Evolutionary conservation across 1,140 invertebrate species (phyloP).

Genomic region (Teleogryllus occipitalis): DNA sequence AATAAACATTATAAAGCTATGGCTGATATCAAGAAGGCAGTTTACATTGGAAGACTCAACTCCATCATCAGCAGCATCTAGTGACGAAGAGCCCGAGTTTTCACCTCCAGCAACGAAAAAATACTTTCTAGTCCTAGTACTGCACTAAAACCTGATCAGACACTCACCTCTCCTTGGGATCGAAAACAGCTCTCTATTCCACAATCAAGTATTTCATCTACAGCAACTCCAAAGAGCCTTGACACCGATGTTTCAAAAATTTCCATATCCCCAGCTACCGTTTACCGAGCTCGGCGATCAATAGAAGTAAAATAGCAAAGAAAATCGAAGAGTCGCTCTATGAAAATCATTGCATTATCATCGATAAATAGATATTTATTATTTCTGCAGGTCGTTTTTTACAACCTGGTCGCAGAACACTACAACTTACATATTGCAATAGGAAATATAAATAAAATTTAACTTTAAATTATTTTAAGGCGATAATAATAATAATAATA

Average conservation of each 20-base stretch:
- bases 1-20: constrained; percentile 20
- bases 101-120: constrained; percentile 16
- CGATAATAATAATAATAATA: no score
- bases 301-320: constrained; percentile 21
- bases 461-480: no score
- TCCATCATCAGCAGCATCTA: constrained; percentile 18
- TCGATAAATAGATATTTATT: no score
- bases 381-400: no score
- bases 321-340: constrained; percentile 12
- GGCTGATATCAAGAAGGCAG: constrained; percentile 16
- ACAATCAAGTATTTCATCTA: constrained; percentile 9
- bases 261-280: constrained; percentile 9
- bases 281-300: constrained; percentile 3
- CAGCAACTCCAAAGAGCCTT: constrained; percentile 16
- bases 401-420: no score
- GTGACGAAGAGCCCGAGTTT: constrained; percentile 15
- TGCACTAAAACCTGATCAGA: background rate
- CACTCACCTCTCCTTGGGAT: constrained; percentile 12
- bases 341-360: constrained; percentile 14
- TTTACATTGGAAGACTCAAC: background rate
- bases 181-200: constrained; percentile 15
- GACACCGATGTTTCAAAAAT: background rate
- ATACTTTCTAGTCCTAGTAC: background rate
- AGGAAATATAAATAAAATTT: no score
- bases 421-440: no score